phyloP scores from a whole-genome alignment of 2,797 vertebrate species.

The Chromobotia macracanthus region DNA sequence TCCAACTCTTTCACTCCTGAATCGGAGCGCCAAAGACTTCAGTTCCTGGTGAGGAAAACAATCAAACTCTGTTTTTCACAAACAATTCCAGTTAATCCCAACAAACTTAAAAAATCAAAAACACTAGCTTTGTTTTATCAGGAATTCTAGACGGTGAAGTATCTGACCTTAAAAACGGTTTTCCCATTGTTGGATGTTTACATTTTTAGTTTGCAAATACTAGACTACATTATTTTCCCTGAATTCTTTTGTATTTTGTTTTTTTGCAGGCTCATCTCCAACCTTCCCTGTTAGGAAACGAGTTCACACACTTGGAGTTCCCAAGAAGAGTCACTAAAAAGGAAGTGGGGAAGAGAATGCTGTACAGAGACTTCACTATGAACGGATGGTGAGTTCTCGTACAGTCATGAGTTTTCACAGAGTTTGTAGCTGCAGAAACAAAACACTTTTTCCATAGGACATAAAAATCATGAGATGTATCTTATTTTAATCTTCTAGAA shows the following conservation, averaged over 20 bases:
- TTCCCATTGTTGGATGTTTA: too few species aligned
- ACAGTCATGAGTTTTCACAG: too few species aligned
- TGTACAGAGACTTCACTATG: constrained; percentile 98
- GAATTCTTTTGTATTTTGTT: background rate
- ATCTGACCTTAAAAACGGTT: too few species aligned
- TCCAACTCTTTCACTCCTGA: constrained; percentile 98
- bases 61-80: background rate
- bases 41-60: constrained; percentile 87
- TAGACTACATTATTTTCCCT: background rate
- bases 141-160: too few species aligned
- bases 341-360: constrained; percentile 96
- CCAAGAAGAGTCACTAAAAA: constrained; percentile 94
- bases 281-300: constrained; percentile 95
- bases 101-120: too few species aligned
- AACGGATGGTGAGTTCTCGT: constrained; percentile 89
- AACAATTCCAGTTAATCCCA: too few species aligned
- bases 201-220: background rate
- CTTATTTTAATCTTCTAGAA: too few species aligned
- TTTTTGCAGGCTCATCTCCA: constrained; percentile 91
- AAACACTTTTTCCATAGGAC: too few species aligned
- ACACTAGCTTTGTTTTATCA: too few species aligned
- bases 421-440: too few species aligned
- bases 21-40: constrained; percentile 92
- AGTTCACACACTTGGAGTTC: constrained; percentile 98
- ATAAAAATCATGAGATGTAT: too few species aligned